Percentiles rank a stretch among this genome's conserved stretches.
Evolutionary conservation across 2,113 vertebrate genomes (phyloP).

Genomic region (Smithornis capensis): DNA sequence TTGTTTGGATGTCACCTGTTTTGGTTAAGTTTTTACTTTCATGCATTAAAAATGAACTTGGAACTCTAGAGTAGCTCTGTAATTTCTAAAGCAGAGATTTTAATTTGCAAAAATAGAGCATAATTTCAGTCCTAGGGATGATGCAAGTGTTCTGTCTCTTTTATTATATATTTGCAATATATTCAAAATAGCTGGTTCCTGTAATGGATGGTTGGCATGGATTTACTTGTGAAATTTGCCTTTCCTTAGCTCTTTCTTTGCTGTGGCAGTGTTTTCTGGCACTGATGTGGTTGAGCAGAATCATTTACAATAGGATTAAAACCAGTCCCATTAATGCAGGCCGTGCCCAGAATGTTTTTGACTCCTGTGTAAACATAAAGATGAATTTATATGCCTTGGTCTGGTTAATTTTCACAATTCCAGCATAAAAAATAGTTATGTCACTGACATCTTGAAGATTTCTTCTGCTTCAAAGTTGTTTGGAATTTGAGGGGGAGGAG

Average conservation of each 20-base stretch:
- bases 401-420: not conserved
- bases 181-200: not conserved
- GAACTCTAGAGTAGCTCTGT: not conserved
- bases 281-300: not conserved
- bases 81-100: not conserved
- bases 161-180: not conserved
- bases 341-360: not conserved
- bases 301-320: not conserved
- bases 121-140: not conserved
- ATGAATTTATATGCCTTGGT: not conserved
- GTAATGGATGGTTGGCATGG: not conserved
- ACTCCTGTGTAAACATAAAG: not conserved
- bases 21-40: not conserved
- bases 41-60: not conserved
- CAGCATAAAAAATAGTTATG: not conserved
- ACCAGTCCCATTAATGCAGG: not conserved
- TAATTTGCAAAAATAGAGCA: not conserved
- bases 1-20: not conserved
- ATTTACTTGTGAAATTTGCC: constrained; percentile 9
- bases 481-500: not conserved
- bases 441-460: not conserved
- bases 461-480: not conserved
- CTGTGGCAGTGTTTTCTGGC: not conserved
- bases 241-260: not conserved
- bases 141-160: not conserved